Conservation (phyloP, 2,113 vertebrate species). For the Anarhynchus alexandrinus region DNA sequence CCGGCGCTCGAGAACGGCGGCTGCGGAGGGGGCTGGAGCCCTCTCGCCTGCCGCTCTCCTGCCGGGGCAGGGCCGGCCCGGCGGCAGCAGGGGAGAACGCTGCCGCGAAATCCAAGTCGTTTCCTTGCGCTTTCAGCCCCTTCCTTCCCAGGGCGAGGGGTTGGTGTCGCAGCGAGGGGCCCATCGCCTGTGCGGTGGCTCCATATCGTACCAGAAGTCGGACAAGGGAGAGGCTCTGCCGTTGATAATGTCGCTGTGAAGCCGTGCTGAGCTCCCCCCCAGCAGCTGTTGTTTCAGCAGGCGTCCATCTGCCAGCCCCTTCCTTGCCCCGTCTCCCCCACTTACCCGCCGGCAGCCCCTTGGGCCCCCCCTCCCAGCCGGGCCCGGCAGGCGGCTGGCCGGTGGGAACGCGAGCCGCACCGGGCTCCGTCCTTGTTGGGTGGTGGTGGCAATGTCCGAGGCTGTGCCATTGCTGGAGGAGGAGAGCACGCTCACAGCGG, state of each 20-base stretch:
- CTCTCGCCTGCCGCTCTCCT: too few species aligned
- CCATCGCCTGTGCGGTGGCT: not conserved
- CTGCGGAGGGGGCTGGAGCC: too few species aligned
- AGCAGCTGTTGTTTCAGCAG: not conserved
- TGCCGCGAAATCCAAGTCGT: not conserved
- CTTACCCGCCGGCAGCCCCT: not conserved
- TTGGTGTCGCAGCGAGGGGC: rapidly evolving
- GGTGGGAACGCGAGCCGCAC: not conserved
- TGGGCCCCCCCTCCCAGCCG: rapidly evolving
- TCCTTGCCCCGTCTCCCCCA: not conserved
- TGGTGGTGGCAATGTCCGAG: not conserved
- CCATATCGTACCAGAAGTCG: rapidly evolving
- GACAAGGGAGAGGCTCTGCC: not conserved
- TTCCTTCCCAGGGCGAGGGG: not conserved
- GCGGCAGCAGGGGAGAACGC: too few species aligned
- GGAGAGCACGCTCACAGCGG: rapidly evolving
- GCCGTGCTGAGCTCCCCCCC: not conserved
- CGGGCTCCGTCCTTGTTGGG: too few species aligned
- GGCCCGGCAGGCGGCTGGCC: rapidly evolving
- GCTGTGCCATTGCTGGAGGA: not conserved
- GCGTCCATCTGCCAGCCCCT: rapidly evolving
- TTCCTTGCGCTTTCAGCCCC: not conserved
- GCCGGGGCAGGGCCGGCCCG: too few species aligned
- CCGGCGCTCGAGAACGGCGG: too few species aligned
- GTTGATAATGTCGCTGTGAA: rapidly evolving